Evolutionary conservation across 2,797 vertebrate genomes (phyloP).

Genomic region (Psittacula derbiana): DNA sequence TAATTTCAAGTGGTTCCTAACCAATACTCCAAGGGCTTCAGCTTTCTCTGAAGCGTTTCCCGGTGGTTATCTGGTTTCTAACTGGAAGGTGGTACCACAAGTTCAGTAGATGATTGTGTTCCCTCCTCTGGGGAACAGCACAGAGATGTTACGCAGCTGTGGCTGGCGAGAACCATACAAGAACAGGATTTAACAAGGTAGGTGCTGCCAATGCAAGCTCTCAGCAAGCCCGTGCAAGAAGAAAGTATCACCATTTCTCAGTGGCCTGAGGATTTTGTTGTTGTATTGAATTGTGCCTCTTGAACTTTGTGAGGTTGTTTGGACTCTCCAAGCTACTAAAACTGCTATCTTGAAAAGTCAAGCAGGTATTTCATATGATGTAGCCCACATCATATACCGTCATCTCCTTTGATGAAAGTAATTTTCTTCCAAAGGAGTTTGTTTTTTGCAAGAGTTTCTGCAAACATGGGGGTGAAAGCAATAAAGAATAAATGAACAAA

Average conservation of each 20-base stretch:
- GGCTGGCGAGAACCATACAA: background rate
- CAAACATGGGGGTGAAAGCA: background rate
- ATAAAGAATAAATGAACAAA: background rate
- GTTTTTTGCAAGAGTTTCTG: background rate
- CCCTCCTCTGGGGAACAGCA: background rate
- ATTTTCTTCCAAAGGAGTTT: background rate
- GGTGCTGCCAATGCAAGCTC: background rate
- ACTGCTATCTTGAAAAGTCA: background rate
- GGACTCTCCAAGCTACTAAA: background rate
- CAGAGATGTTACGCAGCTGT: background rate
- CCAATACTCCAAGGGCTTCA: background rate
- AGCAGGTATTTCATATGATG: background rate
- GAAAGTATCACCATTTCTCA: background rate
- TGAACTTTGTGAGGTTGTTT: background rate
- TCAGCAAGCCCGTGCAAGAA: background rate
- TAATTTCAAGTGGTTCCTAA: background rate
- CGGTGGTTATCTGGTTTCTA: background rate
- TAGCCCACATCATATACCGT: background rate
- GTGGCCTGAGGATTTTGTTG: background rate
- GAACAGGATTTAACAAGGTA: background rate
- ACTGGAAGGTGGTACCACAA: background rate
- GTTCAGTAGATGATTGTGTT: fast-evolving
- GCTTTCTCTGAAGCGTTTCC: background rate
- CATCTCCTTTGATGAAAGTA: background rate
- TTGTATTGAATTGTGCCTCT: background rate